These are phyloP conservation scores for Tichodroma muraria DNA, from an alignment of 2,113 vertebrate species.

Conservation along the genomic window DNA sequence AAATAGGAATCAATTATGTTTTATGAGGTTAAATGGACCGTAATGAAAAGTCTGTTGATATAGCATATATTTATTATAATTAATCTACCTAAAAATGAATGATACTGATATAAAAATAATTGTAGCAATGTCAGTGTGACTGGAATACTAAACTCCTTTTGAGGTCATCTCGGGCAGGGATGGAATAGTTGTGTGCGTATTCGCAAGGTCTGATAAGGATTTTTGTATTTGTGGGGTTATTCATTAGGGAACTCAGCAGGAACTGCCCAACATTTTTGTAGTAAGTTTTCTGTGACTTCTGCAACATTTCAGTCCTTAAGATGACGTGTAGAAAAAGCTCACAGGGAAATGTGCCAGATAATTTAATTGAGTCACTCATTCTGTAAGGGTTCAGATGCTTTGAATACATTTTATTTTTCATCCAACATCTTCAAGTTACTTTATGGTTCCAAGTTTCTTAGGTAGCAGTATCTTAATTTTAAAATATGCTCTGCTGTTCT, in stretches of 20 bases:
- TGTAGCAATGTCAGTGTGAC: constrained; percentile 6
- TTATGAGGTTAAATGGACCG: constrained; percentile 65
- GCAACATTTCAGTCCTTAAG: background rate
- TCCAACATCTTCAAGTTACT: background rate
- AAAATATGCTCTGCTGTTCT: background rate
- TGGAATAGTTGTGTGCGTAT: background rate
- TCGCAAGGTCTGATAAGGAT: background rate
- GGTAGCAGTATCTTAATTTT: background rate
- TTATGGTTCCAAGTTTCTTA: background rate
- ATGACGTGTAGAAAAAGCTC: background rate
- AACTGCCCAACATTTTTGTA: background rate
- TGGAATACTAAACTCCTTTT: constrained; percentile 9
- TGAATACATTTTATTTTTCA: background rate
- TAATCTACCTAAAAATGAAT: constrained; percentile 69
- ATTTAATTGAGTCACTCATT: background rate
- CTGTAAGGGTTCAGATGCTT: background rate
- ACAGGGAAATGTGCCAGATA: background rate
- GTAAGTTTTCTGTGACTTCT: background rate
- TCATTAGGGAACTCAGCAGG: background rate
- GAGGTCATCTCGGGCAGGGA: background rate
- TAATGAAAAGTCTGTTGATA: constrained; percentile 68
- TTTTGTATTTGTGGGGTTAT: background rate
- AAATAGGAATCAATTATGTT: constrained; percentile 70
- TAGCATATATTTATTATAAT: constrained; percentile 67
- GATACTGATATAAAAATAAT: constrained; percentile 60